These are phyloP conservation scores for Sitophilus oryzae DNA, from an alignment of 1,140 invertebrate genomes.

Conservation along the genomic window DNA sequence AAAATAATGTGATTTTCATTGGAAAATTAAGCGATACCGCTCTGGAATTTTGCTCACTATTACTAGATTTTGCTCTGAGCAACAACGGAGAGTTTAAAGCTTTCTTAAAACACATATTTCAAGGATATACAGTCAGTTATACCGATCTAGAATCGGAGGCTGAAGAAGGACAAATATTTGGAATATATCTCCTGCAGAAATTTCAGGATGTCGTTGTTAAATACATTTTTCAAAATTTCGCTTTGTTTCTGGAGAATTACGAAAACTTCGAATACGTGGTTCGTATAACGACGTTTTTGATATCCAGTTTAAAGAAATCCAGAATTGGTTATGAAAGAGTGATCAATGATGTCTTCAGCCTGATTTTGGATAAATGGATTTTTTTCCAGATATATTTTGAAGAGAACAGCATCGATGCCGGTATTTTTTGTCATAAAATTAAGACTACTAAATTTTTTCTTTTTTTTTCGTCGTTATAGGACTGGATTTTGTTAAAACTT, in stretches of 20 bases:
- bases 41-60: constrained; percentile 9
- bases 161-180: constrained; percentile 14
- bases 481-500: too few relatives aligned
- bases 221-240: constrained; percentile 21
- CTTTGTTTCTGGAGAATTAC: constrained; percentile 17
- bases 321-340: constrained; percentile 4
- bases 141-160: constrained; percentile 12
- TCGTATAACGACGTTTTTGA: constrained; percentile 1
- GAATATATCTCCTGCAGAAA: constrained; percentile 22
- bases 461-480: too few relatives aligned
- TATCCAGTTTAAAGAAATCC: constrained; percentile 3
- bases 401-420: constrained; percentile 3
- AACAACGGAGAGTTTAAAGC: constrained; percentile 13
- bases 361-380: constrained; percentile 16
- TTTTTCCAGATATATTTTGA: constrained; percentile 15
- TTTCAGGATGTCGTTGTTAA: constrained; percentile 22
- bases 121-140: constrained; percentile 12
- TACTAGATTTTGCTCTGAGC: constrained; percentile 27
- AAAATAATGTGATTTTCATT: constrained; percentile 15
- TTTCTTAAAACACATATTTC: constrained; percentile 22
- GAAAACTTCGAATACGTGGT: background rate
- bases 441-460: too few relatives aligned
- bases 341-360: too few relatives aligned
- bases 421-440: too few relatives aligned
- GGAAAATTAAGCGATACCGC: constrained; percentile 22